Evolutionary conservation across 2,113 vertebrate species (phyloP), one percentile per base, ranked within the genome.

Genomic region (Meriones unguiculatus): DNA sequence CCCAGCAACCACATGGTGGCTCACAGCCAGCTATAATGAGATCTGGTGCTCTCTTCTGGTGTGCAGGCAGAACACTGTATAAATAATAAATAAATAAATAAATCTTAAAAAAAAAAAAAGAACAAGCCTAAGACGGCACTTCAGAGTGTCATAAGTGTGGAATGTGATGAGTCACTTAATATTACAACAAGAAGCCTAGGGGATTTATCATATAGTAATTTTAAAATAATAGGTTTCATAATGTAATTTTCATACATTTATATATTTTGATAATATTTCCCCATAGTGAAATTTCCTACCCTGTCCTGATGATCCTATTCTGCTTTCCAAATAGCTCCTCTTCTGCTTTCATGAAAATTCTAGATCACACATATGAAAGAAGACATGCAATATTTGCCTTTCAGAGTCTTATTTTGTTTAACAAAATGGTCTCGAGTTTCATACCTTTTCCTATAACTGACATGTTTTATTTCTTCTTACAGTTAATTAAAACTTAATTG

Each of bases 141-240:
- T 64, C 25, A 75, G 10, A 96, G 38, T 65, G 14, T 85, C 70
- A 59, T 64, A 80, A 86, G 50, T 57, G 57, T 38, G 46, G 67
- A 95, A 84, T 93, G 22, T 50, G 50, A 0, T 94, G 32, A 91
- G 59, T 32, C 22, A 81, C 18, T 91, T 94, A 78, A 91, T 70
- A 84, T 17, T 70, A 50, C 90, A 52, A 89, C 69, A 90, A 94
- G n/a, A 93, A 87, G 59, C 17, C 82, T 94, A 54, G 77, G 30
- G 15, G 2, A n/a, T 9, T 73, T 72, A 72, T 54, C 22, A 38
- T 12, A 59, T 30, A 41, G 25, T 59, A 30, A 75, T 20, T 89
- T 20, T 9, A 75, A 73, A 89, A 75, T 41, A 75, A n/a, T 20
- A 4, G 4, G 24, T 73, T 59, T 41, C 15, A 62, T 59, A 22